phyloP scores from a whole-genome alignment of 2,797 vertebrate genomes.

The Diplodus sargus region DNA sequence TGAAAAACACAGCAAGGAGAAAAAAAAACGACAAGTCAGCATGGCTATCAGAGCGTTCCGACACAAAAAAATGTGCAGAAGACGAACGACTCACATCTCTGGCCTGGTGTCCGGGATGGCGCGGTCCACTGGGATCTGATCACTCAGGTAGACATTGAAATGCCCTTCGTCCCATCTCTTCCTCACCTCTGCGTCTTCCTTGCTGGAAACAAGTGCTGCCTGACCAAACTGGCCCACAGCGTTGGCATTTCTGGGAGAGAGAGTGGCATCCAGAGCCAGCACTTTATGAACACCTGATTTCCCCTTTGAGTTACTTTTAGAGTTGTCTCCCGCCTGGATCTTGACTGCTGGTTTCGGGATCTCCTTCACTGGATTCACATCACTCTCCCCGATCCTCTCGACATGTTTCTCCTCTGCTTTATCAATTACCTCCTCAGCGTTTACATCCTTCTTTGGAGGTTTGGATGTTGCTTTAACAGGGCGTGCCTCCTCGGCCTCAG shows the following conservation, averaged over 20 bases:
- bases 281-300: constrained; percentile 85
- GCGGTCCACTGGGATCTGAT: constrained; percentile 94
- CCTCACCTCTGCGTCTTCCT: constrained; percentile 86
- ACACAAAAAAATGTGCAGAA: background rate
- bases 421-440: constrained; percentile 11
- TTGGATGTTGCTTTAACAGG: constrained; percentile 35
- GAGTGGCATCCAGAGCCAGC: constrained; percentile 86
- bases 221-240: constrained; percentile 94
- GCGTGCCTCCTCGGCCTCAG: constrained; percentile 13
- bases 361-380: constrained; percentile 1
- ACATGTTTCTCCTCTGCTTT: constrained; percentile 4
- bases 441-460: constrained; percentile 24
- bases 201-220: constrained; percentile 78
- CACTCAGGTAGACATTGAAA: constrained; percentile 97
- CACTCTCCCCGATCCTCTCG: background rate
- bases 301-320: constrained; percentile 38
- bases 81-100: constrained; percentile 84
- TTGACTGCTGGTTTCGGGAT: constrained; percentile 6
- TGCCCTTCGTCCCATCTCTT: constrained; percentile 94
- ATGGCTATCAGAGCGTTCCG: background rate
- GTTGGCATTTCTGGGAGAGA: constrained; percentile 84
- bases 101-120: constrained; percentile 94
- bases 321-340: background rate
- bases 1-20: constrained; percentile 52
- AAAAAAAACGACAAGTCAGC: background rate